Evolutionary conservation across 2,797 vertebrate genomes (phyloP).

Genomic region (Semaprochilodus insignis): DNA sequence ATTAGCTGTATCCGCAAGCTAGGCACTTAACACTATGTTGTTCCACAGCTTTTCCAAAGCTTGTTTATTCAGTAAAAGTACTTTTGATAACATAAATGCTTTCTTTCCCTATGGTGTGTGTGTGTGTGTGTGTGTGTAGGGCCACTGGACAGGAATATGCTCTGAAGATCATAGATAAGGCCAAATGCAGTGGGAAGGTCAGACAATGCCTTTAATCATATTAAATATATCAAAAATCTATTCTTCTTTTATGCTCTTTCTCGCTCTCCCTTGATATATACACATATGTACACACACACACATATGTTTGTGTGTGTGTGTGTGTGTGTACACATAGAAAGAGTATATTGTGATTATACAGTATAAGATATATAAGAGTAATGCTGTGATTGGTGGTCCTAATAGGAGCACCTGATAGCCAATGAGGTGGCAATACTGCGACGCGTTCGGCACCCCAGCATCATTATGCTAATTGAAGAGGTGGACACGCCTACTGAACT

Average conservation of each 20-base stretch:
- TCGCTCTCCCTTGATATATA: neutral
- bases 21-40: no score
- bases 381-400: conserved; percentile 17
- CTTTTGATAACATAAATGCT: neutral
- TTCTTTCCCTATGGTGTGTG: neutral
- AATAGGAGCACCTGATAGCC: conserved; percentile 95
- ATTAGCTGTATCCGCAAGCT: no score
- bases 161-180: conserved; percentile 97
- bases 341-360: no score
- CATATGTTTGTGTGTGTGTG: no score
- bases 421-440: conserved; percentile 95
- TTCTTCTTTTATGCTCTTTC: no score
- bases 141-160: conserved; percentile 94
- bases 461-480: conserved; percentile 97
- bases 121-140: conserved; percentile 71
- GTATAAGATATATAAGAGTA: neutral
- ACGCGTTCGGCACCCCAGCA: conserved; percentile 92
- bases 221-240: neutral
- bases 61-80: neutral
- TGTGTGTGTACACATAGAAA: no score
- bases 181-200: conserved; percentile 98
- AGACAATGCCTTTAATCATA: neutral
- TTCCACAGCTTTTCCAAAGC: neutral
- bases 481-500: conserved; percentile 92
- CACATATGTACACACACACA: neutral